phyloP scores from a whole-genome alignment of 2,797 vertebrate species.

The Diplodus puntazzo region DNA sequence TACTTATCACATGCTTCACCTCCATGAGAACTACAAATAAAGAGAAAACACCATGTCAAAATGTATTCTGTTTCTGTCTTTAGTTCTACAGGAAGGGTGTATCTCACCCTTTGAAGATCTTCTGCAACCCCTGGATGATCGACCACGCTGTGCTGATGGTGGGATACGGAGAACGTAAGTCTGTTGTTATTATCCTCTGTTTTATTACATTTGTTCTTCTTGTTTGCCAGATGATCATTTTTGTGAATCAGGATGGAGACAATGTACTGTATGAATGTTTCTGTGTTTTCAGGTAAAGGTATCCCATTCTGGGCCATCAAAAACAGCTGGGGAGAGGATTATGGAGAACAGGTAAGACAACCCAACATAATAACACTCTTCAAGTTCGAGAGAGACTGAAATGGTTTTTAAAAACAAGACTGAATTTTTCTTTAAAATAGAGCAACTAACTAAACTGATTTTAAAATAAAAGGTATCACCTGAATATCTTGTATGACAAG shows the following conservation, averaged over 20 bases:
- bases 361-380: background rate
- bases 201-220: background rate
- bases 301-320: conserved; percentile 94
- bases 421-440: too few species aligned
- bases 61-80: background rate
- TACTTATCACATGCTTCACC: background rate
- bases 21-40: background rate
- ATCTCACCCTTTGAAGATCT: conserved; percentile 89
- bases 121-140: conserved; percentile 93
- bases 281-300: conserved; percentile 81
- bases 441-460: background rate
- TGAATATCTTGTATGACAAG: background rate
- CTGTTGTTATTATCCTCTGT: background rate
- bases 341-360: conserved; percentile 90
- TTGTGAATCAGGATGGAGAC: background rate
- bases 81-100: conserved; percentile 93
- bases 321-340: conserved; percentile 95
- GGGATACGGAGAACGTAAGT: conserved; percentile 92
- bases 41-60: background rate
- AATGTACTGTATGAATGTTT: background rate
- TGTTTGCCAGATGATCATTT: background rate
- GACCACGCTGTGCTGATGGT: conserved; percentile 93
- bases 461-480: background rate
- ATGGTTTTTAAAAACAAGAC: background rate
- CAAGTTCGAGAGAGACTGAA: background rate